Evolutionary conservation across 2,113 vertebrate genomes (phyloP).

Genomic region (Stegastes partitus): DNA sequence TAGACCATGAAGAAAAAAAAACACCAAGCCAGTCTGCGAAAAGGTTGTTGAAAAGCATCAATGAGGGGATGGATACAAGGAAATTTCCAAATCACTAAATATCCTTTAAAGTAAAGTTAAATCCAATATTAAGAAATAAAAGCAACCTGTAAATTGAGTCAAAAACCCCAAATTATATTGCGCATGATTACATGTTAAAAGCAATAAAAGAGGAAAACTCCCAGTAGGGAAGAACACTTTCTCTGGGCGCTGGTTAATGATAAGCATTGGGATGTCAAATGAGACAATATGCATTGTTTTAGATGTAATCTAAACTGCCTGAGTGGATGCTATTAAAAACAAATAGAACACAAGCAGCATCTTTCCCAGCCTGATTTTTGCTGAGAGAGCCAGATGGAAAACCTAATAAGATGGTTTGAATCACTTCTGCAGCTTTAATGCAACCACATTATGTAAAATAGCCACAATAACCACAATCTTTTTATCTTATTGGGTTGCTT

Average conservation of each 20-base stretch:
- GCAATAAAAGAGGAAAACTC: too few relatives aligned
- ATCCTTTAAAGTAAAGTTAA: too few relatives aligned
- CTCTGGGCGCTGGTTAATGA: neutral
- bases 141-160: too few relatives aligned
- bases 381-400: constrained; percentile 22
- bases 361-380: constrained; percentile 8
- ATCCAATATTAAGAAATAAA: too few relatives aligned
- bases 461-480: constrained; percentile 6
- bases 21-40: too few relatives aligned
- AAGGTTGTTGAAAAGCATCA: too few relatives aligned
- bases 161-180: too few relatives aligned
- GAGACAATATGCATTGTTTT: too few relatives aligned
- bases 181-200: too few relatives aligned
- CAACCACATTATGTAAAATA: constrained; percentile 44
- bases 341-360: constrained; percentile 11
- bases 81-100: too few relatives aligned
- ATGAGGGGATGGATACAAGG: too few relatives aligned
- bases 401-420: constrained; percentile 1
- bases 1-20: too few relatives aligned
- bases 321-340: neutral
- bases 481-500: neutral
- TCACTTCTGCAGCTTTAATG: constrained; percentile 29
- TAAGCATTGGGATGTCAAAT: neutral
- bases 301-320: neutral
- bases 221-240: neutral